Base-by-base conservation (phyloP, 2,113 vertebrate genomes). In the Ramphastos sulfuratus region DNA sequence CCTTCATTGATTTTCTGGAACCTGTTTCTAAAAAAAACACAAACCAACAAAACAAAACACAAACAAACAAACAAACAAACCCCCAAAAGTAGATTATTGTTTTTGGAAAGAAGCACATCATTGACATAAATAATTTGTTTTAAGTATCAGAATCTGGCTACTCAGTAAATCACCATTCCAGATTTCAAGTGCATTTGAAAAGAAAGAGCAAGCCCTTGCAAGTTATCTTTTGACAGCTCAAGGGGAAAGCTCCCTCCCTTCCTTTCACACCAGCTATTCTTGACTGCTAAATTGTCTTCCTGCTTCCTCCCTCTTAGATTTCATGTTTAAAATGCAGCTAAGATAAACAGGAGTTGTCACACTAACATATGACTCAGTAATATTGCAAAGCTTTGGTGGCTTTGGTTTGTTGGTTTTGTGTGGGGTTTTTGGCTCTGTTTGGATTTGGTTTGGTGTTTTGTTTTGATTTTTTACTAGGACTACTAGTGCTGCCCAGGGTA, bases 241-340 rank as follows among this genome's bases (percentile, higher is more conserved):
- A 93, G 89, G 91, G 95, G 91, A 94, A 87, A 80, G 92, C 67
- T 90, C 94, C 92, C 87, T 93, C 95, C 91, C 94, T 90, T 85
- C 95, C 94, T 96, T 92, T 96, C 93, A 93, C 91, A 87, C 95
- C 81, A 96, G 86, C 92, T 95, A 96, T 97, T 95, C 91, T 96
- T 92, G 95, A 92, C 91, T 1, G 1, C 44, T 93, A 82, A 91
- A 83, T 92, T 97, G 78, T 92, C 92, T 97, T 96, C 93, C 92
- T 95, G 89, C 93, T 93, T 95, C 95, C 79, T 89, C 94, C 87
- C 89, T 77, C 87, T 94, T 94, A 93, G 92, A 94, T 95, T 90
- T 78, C 56, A 20, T 86, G 73, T 94, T 94, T 92, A 94, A 93
- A 73, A 72, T 81, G 56, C 92, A 90, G 61, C 89, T 85, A 94